Base-by-base conservation (phyloP, 2,113 vertebrate genomes). In the Haemorhous mexicanus region DNA sequence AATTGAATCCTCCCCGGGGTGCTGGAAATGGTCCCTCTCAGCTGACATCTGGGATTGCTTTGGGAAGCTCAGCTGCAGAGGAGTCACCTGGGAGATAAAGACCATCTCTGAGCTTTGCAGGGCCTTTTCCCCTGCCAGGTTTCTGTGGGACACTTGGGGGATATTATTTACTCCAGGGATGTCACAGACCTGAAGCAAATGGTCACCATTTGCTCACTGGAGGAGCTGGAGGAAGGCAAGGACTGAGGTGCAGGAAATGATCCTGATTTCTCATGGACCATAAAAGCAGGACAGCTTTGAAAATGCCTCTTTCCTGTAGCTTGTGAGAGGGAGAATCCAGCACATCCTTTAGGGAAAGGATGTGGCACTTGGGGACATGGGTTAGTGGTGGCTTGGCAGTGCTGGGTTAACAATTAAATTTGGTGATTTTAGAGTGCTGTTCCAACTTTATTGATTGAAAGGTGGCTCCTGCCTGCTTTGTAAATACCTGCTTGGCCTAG, bases 1-100 rank as follows among this genome's bases (percentile, higher is more conserved):
- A 79, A 76, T 20, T 4, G 66, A 79, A 76, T 46, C 33, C 66
- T 94, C 91, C 83, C 70, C 93, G 79, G 91, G n/a, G 77, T 66
- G 76, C 84, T 95, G 93, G 91, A 89, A 95, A 33, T 7, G 66
- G 33, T 61, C n/a, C 37, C 70, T 26, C 47, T 28, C 78, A 46
- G 87, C 73, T 87, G 84, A 94, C 91, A 95, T 82, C 91, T 95
- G 96, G 94, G 87, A 79, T 91, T 85, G 66, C 44, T 96, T 94
- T 70, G 55, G 68, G 73, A 77, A 86, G 35, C 46, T 27, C 73
- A 87, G 81, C 44, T 84, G 77, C 32, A 64, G 61, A 41, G 47
- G 1, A 2, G 13, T 75, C 22, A 43, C 33, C 35, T 53, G 70
- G 43, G 39, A 84, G 5, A 33, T 52, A 47, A 61, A 91, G 28